These are phyloP conservation scores for Prionace glauca DNA, from an alignment of 2,797 vertebrate genomes.

Conservation along the genomic window DNA sequence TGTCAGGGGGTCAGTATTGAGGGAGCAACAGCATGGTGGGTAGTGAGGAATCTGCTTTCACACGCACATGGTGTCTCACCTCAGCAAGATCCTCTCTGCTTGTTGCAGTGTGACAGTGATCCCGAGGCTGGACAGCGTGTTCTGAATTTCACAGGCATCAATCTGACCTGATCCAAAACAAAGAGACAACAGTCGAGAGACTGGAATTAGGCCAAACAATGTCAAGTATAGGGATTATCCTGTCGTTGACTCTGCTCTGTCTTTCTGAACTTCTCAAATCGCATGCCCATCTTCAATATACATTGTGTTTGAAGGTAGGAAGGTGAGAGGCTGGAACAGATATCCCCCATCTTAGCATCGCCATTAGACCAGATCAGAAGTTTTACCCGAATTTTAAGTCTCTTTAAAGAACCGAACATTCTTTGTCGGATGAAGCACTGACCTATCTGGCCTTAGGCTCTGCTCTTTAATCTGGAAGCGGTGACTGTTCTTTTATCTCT, in stretches of 20 bases:
- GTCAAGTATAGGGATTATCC: background rate
- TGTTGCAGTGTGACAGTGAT: conserved; percentile 65
- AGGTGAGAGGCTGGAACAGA: background rate
- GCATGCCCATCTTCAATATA: background rate
- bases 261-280: background rate
- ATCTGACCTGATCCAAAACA: conserved; percentile 61
- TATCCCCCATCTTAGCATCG: background rate
- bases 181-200: background rate
- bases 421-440: background rate
- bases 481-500: background rate
- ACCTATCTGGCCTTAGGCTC: background rate
- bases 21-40: background rate
- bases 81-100: conserved; percentile 72
- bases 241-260: background rate
- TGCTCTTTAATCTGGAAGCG: background rate
- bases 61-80: conserved; percentile 51
- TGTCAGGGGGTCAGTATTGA: background rate
- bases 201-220: background rate
- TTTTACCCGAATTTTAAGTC: background rate
- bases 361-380: background rate
- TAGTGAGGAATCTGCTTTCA: background rate
- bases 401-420: background rate
- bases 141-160: conserved; percentile 73
- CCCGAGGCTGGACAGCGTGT: conserved; percentile 65
- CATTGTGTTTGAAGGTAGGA: background rate